Evolutionary conservation across 2,888 invertebrate species (phyloP).

Genomic region (Campopleginae sp.): DNA sequence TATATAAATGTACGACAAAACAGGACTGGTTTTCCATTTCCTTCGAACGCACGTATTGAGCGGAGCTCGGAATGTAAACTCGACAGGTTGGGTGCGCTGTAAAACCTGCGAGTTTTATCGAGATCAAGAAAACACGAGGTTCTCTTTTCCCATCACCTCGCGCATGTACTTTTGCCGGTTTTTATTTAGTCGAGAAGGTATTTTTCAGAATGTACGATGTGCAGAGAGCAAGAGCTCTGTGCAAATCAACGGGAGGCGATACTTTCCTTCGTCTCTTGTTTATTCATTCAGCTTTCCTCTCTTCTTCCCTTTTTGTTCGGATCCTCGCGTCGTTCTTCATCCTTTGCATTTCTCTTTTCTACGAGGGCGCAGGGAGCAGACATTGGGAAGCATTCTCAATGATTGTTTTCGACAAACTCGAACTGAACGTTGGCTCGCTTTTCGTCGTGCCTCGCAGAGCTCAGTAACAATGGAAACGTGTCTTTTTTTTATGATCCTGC

Average conservation of each 20-base stretch:
- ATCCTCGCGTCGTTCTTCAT: slow-evolving; percentile 1
- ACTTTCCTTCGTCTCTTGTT: slow-evolving; percentile 32
- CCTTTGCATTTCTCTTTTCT: background rate
- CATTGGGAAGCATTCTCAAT: slow-evolving; percentile 51
- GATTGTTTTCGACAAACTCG: slow-evolving; percentile 44
- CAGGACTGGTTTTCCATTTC: slow-evolving; percentile 21
- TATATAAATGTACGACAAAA: too few species aligned
- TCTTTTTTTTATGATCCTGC: slow-evolving; percentile 27
- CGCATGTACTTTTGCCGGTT: slow-evolving; percentile 1
- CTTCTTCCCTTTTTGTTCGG: background rate
- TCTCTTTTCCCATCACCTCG: slow-evolving; percentile 2
- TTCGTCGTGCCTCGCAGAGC: slow-evolving; percentile 24
- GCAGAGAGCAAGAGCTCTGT: slow-evolving; percentile 44
- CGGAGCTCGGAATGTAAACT: slow-evolving; percentile 40
- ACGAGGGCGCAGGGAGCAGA: background rate
- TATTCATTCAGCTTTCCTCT: slow-evolving; percentile 26
- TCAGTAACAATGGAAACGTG: slow-evolving; percentile 26
- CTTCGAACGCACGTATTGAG: slow-evolving; percentile 3
- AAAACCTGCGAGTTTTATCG: slow-evolving; percentile 56
- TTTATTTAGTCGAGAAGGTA: slow-evolving; percentile 21
- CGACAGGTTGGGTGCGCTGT: slow-evolving; percentile 38
- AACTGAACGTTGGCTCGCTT: background rate
- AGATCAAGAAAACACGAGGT: slow-evolving; percentile 19
- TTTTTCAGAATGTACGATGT: slow-evolving; percentile 26
- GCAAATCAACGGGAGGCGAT: slow-evolving; percentile 49